These are phyloP conservation scores for Heterodera carotae DNA, from an alignment of 1,140 invertebrate genomes.

Conservation along the genomic window DNA sequence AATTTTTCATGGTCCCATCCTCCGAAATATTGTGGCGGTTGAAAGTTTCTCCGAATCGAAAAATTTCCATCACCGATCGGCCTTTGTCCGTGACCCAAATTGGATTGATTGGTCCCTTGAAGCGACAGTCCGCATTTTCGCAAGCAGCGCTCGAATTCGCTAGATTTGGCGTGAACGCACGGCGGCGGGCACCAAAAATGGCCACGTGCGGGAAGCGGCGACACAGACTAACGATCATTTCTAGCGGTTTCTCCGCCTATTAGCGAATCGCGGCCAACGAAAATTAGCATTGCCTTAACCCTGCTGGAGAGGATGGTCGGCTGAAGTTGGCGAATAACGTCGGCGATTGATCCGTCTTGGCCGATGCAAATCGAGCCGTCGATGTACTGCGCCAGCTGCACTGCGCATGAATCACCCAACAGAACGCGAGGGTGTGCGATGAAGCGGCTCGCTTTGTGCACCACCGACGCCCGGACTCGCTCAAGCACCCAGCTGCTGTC, in stretches of 20 bases:
- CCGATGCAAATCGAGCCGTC: too few species aligned
- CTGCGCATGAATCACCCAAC: slow-evolving; percentile 11
- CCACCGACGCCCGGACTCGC: not conserved
- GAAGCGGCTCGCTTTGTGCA: not conserved
- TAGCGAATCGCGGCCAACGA: slow-evolving; percentile 4
- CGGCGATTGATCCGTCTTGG: not conserved
- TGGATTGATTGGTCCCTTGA: not conserved
- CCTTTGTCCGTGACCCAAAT: not conserved
- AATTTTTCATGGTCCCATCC: not conserved
- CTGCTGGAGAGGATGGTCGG: not conserved
- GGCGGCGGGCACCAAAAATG: not conserved
- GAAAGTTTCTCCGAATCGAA: not conserved
- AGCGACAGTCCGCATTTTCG: not conserved
- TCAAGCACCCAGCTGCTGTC: not conserved
- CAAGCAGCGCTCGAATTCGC: not conserved
- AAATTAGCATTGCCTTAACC: not conserved
- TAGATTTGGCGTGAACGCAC: not conserved
- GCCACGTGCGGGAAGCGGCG: not conserved
- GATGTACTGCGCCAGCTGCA: not conserved
- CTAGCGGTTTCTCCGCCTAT: slow-evolving; percentile 9
- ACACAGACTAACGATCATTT: not conserved
- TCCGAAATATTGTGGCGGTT: not conserved
- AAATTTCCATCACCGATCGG: not conserved
- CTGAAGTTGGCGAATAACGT: not conserved
- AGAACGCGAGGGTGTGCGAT: not conserved